Evolutionary conservation across 1,140 invertebrate species (phyloP).

Genomic region (Trichoplusia ni): DNA sequence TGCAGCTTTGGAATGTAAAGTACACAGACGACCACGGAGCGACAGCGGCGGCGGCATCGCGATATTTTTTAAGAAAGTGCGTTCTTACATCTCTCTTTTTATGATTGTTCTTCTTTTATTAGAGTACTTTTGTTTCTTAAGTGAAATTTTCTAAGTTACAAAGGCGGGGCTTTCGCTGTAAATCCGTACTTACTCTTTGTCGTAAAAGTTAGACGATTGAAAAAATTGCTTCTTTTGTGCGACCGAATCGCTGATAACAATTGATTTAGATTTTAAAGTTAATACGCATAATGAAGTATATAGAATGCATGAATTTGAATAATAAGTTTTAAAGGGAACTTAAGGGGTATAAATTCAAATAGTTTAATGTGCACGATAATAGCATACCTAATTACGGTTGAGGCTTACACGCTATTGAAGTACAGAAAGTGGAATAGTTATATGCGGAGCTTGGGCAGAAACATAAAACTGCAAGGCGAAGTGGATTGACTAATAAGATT

Average conservation of each 20-base stretch:
- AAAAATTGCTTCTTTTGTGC: constrained; percentile 59
- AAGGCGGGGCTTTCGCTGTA: constrained; percentile 66
- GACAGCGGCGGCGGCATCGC: constrained; percentile 35
- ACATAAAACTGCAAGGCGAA: constrained; percentile 60
- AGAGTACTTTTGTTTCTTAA: constrained; percentile 78
- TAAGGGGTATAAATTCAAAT: constrained; percentile 22
- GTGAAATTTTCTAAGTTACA: constrained; percentile 74
- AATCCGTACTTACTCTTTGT: constrained; percentile 72
- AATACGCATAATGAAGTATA: too few relatives aligned
- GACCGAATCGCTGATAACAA: constrained; percentile 23
- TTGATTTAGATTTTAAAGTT: constrained; percentile 40
- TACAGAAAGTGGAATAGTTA: constrained; percentile 17
- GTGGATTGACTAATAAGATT: constrained; percentile 77
- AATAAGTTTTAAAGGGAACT: not conserved
- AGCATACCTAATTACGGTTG: constrained; percentile 16
- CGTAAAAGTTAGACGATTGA: constrained; percentile 73
- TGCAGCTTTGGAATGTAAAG: not conserved
- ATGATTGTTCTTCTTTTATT: constrained; percentile 80
- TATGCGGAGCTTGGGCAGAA: constrained; percentile 39
- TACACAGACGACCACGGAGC: constrained; percentile 20
- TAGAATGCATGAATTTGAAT: not conserved
- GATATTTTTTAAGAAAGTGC: constrained; percentile 60
- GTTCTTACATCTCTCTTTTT: constrained; percentile 70
- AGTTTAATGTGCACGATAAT: constrained; percentile 27
- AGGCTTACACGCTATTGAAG: constrained; percentile 15